Evolutionary conservation across 2,113 vertebrate genomes (phyloP).

Genomic region (Callithrix jacchus): DNA sequence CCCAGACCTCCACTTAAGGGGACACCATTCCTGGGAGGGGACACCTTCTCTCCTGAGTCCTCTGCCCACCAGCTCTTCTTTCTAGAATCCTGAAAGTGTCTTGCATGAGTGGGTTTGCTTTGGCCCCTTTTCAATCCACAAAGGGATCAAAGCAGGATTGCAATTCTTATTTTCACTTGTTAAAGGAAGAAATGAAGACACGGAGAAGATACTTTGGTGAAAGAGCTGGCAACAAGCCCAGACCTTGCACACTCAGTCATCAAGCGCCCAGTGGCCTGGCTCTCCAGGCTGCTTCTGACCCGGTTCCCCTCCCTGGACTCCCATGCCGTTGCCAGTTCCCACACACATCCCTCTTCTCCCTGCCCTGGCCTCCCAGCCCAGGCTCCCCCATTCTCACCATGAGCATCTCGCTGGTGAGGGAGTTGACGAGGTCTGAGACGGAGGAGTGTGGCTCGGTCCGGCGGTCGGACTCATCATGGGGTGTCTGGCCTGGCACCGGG

Average conservation of each 20-base stretch:
- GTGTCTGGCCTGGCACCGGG: constrained; percentile 88
- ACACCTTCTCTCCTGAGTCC: not conserved
- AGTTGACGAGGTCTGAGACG: constrained; percentile 96
- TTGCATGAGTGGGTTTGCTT: not conserved
- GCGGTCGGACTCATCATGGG: constrained; percentile 89
- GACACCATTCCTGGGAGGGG: not conserved
- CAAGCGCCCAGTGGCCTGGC: not conserved
- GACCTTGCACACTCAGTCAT: not conserved
- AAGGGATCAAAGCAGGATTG: not conserved
- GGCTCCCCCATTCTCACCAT: constrained; percentile 92
- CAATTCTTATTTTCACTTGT: not conserved
- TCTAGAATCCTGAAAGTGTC: not conserved
- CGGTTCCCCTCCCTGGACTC: not conserved
- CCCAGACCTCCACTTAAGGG: not conserved
- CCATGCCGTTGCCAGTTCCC: accelerated
- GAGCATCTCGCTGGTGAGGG: constrained; percentile 98
- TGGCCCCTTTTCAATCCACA: not conserved
- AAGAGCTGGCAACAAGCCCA: not conserved
- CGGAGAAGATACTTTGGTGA: not conserved
- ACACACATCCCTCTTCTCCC: accelerated
- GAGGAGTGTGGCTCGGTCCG: constrained; percentile 93
- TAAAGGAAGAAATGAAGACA: constrained; percentile 19
- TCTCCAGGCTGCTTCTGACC: not conserved
- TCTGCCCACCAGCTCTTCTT: not conserved
- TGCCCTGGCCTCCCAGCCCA: not conserved